phyloP scores from a whole-genome alignment of 2,113 vertebrate genomes.

The Myanophis thanlyinensis region DNA sequence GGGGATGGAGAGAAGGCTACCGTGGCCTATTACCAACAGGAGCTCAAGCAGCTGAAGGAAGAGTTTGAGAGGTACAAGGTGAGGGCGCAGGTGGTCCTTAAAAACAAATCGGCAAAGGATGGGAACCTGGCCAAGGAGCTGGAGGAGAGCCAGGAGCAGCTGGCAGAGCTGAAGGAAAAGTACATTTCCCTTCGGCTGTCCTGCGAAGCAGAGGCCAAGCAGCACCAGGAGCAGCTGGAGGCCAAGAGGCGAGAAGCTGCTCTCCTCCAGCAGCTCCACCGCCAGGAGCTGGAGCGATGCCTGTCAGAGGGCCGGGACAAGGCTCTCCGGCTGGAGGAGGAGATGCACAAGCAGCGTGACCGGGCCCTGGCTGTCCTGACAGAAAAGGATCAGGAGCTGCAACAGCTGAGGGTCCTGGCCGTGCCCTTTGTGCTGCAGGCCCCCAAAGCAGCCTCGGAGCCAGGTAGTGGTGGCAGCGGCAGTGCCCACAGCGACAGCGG shows the following conservation, averaged over 20 bases:
- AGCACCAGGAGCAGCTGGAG: constrained; percentile 72
- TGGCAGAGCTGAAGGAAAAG: constrained; percentile 87
- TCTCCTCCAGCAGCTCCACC: constrained; percentile 75
- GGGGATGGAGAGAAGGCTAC: constrained; percentile 73
- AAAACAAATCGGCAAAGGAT: constrained; percentile 85
- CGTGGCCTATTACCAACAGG: constrained; percentile 78
- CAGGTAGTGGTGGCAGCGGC: not conserved
- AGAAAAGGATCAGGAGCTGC: constrained; percentile 90
- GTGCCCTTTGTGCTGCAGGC: constrained; percentile 44
- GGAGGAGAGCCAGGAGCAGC: constrained; percentile 85
- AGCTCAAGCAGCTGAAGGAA: constrained; percentile 88
- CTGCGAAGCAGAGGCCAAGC: constrained; percentile 73
- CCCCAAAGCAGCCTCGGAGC: not conserved
- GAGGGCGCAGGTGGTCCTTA: constrained; percentile 88
- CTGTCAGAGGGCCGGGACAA: constrained; percentile 78
- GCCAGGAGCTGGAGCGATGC: constrained; percentile 79
- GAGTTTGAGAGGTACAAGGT: constrained; percentile 94
- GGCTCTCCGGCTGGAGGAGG: constrained; percentile 81
- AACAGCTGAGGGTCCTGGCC: constrained; percentile 71
- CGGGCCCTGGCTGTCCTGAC: constrained; percentile 86
- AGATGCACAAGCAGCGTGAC: constrained; percentile 90
- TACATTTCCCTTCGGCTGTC: constrained; percentile 84
- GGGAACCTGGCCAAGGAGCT: constrained; percentile 81
- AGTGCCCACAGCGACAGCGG: not conserved
- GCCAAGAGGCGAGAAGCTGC: constrained; percentile 66